These are phyloP conservation scores for Drosophila ezoana DNA, from an alignment of 2,888 invertebrate species.

Conservation along the genomic window DNA sequence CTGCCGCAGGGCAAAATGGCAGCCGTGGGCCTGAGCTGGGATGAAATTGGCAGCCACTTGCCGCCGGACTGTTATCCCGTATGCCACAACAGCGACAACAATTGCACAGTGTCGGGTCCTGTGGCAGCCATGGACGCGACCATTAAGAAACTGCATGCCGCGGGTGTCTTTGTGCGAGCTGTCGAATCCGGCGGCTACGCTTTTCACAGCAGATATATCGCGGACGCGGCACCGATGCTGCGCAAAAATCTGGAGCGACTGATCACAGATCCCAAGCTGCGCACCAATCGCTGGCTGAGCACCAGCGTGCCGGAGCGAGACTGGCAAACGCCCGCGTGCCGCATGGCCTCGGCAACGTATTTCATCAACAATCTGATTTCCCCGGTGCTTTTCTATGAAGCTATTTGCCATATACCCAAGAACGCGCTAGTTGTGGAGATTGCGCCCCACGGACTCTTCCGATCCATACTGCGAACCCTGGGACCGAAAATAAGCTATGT, in stretches of 20 bases:
- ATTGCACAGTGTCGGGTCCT: constrained; percentile 97
- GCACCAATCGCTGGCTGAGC: constrained; percentile 94
- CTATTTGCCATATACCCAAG: constrained; percentile 92
- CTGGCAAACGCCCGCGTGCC: constrained; percentile 91
- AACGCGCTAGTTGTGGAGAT: constrained; percentile 96
- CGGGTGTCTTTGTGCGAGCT: constrained; percentile 92
- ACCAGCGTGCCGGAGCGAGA: constrained; percentile 94
- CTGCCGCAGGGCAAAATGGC: constrained; percentile 94
- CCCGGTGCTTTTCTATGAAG: constrained; percentile 96
- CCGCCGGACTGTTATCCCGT: constrained; percentile 94
- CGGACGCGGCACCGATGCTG: constrained; percentile 92
- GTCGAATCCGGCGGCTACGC: constrained; percentile 95
- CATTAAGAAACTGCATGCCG: constrained; percentile 88
- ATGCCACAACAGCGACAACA: constrained; percentile 97
- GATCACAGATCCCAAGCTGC: constrained; percentile 91
- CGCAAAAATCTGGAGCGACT: constrained; percentile 91
- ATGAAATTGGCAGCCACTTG: constrained; percentile 89
- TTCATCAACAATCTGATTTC: constrained; percentile 98
- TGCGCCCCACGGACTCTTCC: constrained; percentile 97
- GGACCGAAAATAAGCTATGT: constrained; percentile 90
- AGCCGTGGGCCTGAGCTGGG: constrained; percentile 95
- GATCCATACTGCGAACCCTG: constrained; percentile 95
- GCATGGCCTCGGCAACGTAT: constrained; percentile 94
- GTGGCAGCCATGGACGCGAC: constrained; percentile 88
- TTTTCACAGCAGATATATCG: constrained; percentile 96